phyloP scores from a whole-genome alignment of 2,888 invertebrate species.

The Pammene fasciana region DNA sequence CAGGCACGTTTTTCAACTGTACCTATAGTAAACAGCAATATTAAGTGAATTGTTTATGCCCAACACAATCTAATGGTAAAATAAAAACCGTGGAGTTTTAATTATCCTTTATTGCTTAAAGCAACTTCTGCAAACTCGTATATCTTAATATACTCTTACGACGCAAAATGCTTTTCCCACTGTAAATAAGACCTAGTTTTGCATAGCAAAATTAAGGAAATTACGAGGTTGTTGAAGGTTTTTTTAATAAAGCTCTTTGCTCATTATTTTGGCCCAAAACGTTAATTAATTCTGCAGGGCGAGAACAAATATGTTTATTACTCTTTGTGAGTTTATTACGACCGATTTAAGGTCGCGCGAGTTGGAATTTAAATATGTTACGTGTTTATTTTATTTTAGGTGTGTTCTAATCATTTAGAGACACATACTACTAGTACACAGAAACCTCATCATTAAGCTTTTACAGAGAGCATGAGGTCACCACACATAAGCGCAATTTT shows the following conservation, averaged over 20 bases:
- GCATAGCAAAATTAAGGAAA: background rate
- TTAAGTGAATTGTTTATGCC: slow-evolving; percentile 23
- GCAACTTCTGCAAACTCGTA: background rate
- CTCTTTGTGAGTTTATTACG: slow-evolving; percentile 18
- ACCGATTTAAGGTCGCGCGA: background rate
- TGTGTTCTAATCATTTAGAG: too few relatives aligned
- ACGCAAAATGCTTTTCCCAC: background rate
- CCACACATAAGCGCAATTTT: too few relatives aligned
- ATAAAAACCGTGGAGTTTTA: slow-evolving; percentile 20
- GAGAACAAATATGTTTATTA: slow-evolving; percentile 26
- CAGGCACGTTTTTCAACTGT: background rate
- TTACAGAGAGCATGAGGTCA: too few relatives aligned
- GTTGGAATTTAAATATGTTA: background rate
- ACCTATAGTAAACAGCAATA: too few relatives aligned
- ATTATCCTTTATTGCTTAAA: slow-evolving; percentile 4
- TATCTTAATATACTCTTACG: too few relatives aligned
- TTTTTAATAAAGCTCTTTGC: slow-evolving; percentile 13
- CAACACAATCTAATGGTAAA: slow-evolving; percentile 5
- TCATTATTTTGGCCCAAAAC: slow-evolving; percentile 26
- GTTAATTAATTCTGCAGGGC: slow-evolving; percentile 20
- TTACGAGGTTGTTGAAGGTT: slow-evolving; percentile 4
- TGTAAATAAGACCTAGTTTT: slow-evolving; percentile 11
- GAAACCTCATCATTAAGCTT: too few relatives aligned
- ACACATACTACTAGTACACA: too few relatives aligned
- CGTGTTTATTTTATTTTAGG: background rate